Evolutionary conservation across 1,140 invertebrate genomes (phyloP).

Genomic region (Popillia japonica): DNA sequence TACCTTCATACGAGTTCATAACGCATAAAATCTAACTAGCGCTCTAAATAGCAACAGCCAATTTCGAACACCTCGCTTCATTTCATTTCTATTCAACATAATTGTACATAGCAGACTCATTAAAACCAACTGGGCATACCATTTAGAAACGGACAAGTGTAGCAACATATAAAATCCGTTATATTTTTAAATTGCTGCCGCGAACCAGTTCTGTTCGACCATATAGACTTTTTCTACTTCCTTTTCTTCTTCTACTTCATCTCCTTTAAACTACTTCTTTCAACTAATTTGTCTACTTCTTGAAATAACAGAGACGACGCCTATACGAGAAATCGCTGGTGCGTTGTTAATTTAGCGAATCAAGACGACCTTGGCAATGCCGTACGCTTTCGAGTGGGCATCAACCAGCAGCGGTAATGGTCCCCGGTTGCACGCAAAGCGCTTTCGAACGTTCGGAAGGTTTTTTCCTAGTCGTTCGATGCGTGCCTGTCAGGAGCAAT

Average conservation of each 20-base stretch:
- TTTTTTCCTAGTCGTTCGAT: neutral
- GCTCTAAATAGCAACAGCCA: too few relatives aligned
- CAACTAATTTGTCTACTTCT: conserved; percentile 19
- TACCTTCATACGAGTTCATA: too few relatives aligned
- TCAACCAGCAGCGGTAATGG: neutral
- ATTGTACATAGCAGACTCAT: neutral
- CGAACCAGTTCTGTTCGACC: neutral
- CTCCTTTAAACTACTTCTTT: neutral
- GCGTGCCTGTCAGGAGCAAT: neutral
- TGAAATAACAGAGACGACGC: conserved; percentile 18
- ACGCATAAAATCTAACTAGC: too few relatives aligned
- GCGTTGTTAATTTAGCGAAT: conserved; percentile 34
- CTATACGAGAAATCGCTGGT: conserved; percentile 21
- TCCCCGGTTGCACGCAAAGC: neutral
- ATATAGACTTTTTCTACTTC: neutral
- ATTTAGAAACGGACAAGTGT: neutral
- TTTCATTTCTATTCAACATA: too few relatives aligned
- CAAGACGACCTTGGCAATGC: conserved; percentile 25
- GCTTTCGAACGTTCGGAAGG: neutral
- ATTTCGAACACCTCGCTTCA: too few relatives aligned
- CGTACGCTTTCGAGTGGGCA: neutral
- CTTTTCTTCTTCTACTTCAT: neutral
- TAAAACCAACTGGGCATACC: neutral
- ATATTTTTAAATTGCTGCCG: conserved; percentile 2
- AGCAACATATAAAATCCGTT: conserved; percentile 6